Base-by-base conservation (phyloP, 1,140 invertebrate genomes). In the Scaptomyza hsui region DNA sequence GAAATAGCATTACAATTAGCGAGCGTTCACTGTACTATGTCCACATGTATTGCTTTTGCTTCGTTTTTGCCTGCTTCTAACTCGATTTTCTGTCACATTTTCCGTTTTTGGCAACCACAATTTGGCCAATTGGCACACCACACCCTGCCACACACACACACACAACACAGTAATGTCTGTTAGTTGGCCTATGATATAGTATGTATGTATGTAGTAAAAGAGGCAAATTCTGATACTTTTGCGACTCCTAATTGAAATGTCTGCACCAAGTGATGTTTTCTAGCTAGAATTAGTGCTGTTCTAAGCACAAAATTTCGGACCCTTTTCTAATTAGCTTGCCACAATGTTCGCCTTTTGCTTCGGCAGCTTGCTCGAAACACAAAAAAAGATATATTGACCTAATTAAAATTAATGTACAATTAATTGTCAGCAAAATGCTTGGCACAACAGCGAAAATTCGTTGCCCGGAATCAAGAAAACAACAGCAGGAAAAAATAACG, bases 371-470 rank as follows among this genome's bases (percentile, higher is more conserved):
- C 39, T 42, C 1, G 19, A 10, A 15, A 21, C 12, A 13, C 12
- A 13, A 59, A 59, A 32, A 45, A 53, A 18, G 47, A 59, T 64
- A 69, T 75, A 67, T 78, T 72, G 70, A 39, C 29, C 57, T 78
- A 88, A 88, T 88, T 88, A 75, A 75, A 81, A 78, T 69, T 85
- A 81, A 86, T 81, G 74, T 51, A 78, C 71, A 88, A 72, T 88
- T 77, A 85, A 81, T 86, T 81, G 77, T 86, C 69, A 68, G 75
- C 59, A 73, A 78, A 71, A 65, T 59, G 62, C 52, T 51, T 24
- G 13, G 13, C 13, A 35, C 29, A n/a, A n/a, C 13, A n/a, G 12
- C 15, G 16, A 21, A 45, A 5, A 12, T 55, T 21, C 15, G 18
- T 37, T n/a, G 9, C 29, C 15, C 13, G 12, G 48, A 44, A 26